Percentiles rank a stretch among this genome's conserved stretches.
Evolutionary conservation across 1,140 invertebrate species (phyloP).

Genomic region (Zophobas atratus): DNA sequence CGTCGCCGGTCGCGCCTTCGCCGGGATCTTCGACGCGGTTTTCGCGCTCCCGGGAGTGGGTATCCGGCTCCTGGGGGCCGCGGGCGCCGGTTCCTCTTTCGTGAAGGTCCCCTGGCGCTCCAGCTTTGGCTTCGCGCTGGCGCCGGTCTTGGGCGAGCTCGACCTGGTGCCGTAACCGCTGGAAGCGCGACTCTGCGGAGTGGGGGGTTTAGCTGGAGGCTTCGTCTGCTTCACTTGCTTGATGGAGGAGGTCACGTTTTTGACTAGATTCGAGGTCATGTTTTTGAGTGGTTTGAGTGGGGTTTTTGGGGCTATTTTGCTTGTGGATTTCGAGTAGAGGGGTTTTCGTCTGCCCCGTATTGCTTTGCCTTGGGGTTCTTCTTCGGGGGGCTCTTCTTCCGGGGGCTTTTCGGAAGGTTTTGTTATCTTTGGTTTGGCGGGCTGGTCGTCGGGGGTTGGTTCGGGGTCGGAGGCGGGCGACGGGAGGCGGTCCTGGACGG

Average conservation of each 20-base stretch:
- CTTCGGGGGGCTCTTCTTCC: conserved; percentile 63
- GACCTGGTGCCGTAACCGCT: conserved; percentile 57
- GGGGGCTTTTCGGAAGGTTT: conserved; percentile 66
- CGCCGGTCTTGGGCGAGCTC: conserved; percentile 60
- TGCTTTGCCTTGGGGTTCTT: conserved; percentile 77
- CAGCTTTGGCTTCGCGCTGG: conserved; percentile 68
- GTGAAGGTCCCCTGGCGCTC: conserved; percentile 91
- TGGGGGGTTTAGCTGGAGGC: conserved; percentile 49
- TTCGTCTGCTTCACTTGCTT: conserved; percentile 50
- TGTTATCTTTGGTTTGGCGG: conserved; percentile 72
- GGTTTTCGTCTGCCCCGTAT: conserved; percentile 85
- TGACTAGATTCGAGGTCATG: conserved; percentile 61
- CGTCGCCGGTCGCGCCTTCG: conserved; percentile 5
- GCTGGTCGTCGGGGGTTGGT: neutral
- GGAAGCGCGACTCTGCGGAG: conserved; percentile 50
- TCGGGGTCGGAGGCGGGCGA: neutral
- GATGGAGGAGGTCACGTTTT: conserved; percentile 60
- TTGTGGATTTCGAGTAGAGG: conserved; percentile 71
- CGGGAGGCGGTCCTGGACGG: neutral
- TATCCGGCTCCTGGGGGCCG: neutral
- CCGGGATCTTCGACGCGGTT: neutral
- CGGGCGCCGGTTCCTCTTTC: conserved; percentile 78
- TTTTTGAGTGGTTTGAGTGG: conserved; percentile 58
- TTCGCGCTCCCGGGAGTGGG: conserved; percentile 39
- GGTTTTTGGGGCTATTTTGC: conserved; percentile 56